phyloP scores from a whole-genome alignment of 2,113 vertebrate genomes.

The Etheostoma cragini region DNA sequence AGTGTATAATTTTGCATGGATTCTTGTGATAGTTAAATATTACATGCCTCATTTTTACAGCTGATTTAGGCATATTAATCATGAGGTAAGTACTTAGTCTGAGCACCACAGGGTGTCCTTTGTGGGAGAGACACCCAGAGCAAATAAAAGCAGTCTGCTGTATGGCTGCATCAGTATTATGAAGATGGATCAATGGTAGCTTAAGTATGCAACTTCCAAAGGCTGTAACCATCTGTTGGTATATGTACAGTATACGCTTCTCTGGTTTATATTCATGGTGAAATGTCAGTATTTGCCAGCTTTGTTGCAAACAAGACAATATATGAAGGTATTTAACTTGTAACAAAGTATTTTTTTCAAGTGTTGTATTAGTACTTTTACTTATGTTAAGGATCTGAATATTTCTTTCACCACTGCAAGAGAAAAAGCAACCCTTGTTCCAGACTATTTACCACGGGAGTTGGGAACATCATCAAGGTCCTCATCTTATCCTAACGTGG shows the following conservation, averaged over 20 bases:
- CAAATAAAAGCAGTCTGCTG: background rate
- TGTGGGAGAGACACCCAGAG: background rate
- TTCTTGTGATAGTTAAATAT: slow-evolving; percentile 22
- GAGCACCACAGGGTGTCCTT: background rate
- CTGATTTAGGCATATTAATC: background rate
- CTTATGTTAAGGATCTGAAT: too few species aligned
- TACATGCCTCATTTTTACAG: background rate
- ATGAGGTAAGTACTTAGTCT: background rate
- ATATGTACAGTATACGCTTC: background rate
- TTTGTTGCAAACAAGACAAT: background rate
- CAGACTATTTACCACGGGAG: background rate
- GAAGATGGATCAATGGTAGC: background rate
- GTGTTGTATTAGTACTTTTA: too few species aligned
- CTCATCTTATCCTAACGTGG: background rate
- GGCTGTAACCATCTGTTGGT: background rate
- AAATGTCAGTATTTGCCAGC: background rate
- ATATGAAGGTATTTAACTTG: too few species aligned
- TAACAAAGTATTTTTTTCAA: too few species aligned
- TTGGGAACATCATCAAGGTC: background rate
- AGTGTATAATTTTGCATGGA: slow-evolving; percentile 17
- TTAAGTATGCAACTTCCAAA: background rate
- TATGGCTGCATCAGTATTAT: background rate
- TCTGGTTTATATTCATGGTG: background rate
- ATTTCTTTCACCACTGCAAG: too few species aligned
- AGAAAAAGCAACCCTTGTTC: background rate